A percentile compares a stretch with the other conserved stretches of the same genome.
phyloP scores from a whole-genome alignment of 1,140 invertebrate genomes.

The Plodia interpunctella region DNA sequence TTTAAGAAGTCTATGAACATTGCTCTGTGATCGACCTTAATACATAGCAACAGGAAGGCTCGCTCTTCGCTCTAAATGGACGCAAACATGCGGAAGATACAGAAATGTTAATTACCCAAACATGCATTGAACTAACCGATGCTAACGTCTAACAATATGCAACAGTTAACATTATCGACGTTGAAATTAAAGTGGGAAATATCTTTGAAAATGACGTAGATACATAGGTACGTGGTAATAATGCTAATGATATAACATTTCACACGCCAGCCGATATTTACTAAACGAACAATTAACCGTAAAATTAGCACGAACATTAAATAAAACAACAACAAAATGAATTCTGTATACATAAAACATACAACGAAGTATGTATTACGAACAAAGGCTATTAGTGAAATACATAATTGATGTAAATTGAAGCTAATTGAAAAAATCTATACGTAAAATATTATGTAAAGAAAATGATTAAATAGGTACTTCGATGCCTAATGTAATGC shows the following conservation, averaged over 20 bases:
- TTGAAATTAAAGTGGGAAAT: not conserved
- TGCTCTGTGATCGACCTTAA: not conserved
- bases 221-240: not conserved
- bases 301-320: not conserved
- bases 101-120: not conserved
- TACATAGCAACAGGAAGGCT: not conserved
- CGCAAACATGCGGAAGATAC: not conserved
- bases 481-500: too few relatives aligned
- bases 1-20: too few relatives aligned
- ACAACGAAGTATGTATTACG: not conserved
- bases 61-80: not conserved
- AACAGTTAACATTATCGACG: not conserved
- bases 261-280: not conserved
- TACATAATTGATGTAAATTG: not conserved
- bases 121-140: not conserved
- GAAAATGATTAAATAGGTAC: too few relatives aligned
- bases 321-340: not conserved
- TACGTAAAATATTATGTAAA: too few relatives aligned
- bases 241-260: not conserved
- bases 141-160: not conserved
- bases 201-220: not conserved
- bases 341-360: not conserved
- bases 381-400: not conserved
- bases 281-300: not conserved
- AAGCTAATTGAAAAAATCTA: not conserved